These are phyloP conservation scores for Caenorhabditis japonica DNA, from an alignment of 2,888 invertebrate species.

Conservation along the genomic window DNA sequence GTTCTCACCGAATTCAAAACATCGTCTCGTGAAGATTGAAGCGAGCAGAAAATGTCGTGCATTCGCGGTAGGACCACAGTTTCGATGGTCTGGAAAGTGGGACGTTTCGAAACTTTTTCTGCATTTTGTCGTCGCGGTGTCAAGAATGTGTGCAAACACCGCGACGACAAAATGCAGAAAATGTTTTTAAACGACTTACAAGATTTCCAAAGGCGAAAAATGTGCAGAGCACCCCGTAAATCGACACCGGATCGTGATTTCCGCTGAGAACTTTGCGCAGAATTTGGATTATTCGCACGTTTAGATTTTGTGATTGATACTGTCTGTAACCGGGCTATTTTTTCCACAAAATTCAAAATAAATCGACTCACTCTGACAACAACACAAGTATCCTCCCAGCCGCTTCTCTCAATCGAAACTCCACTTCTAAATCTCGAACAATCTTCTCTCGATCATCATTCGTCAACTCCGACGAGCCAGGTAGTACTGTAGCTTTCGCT, in stretches of 20 bases:
- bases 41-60: conserved; percentile 45
- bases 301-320: conserved; percentile 19
- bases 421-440: conserved; percentile 37
- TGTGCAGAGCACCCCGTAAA: conserved; percentile 46
- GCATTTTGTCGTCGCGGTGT: no score
- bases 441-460: conserved; percentile 40
- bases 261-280: conserved; percentile 23
- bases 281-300: conserved; percentile 30
- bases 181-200: no score
- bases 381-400: conserved; percentile 23
- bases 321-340: conserved; percentile 5
- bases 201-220: conserved; percentile 48
- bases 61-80: conserved; percentile 33
- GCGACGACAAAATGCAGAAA: no score
- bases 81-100: conserved; percentile 34
- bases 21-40: conserved; percentile 5
- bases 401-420: conserved; percentile 29
- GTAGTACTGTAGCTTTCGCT: conserved; percentile 4
- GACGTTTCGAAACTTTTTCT: no score
- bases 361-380: conserved; percentile 13
- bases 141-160: no score
- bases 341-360: neutral
- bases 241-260: conserved; percentile 18
- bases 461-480: conserved; percentile 9
- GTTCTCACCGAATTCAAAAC: conserved; percentile 7